Evolutionary conservation across 2,888 invertebrate species (phyloP).

Genomic region (Heliconius hortense): DNA sequence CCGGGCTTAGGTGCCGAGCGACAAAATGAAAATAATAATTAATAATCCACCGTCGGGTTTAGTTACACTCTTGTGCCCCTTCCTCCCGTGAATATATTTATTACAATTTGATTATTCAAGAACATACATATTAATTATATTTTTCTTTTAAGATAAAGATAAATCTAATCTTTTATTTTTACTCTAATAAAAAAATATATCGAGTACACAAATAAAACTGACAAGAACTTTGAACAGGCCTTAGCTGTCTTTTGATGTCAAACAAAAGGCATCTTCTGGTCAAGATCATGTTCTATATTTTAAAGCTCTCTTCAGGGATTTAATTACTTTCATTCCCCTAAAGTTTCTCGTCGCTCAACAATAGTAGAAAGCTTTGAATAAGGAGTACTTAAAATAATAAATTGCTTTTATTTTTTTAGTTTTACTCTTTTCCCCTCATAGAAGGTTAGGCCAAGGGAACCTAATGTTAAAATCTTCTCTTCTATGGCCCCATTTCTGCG

Average conservation of each 20-base stretch:
- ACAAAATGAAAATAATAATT: no score
- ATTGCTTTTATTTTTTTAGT: neutral
- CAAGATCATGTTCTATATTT: constrained; percentile 20
- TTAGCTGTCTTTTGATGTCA: constrained; percentile 22
- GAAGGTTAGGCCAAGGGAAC: no score
- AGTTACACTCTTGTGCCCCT: no score
- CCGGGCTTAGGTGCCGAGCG: no score
- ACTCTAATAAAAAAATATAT: neutral
- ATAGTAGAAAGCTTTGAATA: neutral
- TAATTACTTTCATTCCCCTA: constrained; percentile 19
- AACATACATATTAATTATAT: no score
- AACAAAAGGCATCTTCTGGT: constrained; percentile 23
- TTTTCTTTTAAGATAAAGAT: no score
- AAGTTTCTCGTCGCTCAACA: constrained; percentile 23
- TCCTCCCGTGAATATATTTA: no score
- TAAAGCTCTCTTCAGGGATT: constrained; percentile 19
- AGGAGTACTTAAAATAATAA: constrained; percentile 6
- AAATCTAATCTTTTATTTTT: neutral
- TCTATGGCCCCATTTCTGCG: no score
- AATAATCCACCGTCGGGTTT: no score
- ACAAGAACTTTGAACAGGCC: constrained; percentile 4
- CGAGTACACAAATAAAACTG: neutral
- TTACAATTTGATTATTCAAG: no score
- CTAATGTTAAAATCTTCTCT: no score
- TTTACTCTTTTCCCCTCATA: neutral